Evolutionary conservation across 2,797 vertebrate species (phyloP), one percentile per base, ranked within the genome.

Genomic region (Sebastes itinus): DNA sequence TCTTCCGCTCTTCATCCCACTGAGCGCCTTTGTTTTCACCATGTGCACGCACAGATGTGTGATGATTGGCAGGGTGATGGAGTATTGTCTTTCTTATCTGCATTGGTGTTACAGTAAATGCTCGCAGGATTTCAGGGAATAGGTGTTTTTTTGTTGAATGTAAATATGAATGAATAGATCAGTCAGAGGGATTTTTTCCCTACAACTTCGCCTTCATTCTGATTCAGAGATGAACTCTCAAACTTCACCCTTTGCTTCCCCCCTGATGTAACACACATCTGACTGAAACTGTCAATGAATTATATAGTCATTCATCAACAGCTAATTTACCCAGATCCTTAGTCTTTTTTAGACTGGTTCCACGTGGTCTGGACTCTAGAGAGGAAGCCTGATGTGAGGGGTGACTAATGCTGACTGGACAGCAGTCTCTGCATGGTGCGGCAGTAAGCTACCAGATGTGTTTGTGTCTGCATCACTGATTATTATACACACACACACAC

Each of bases 401-500:
- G 80, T 89, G 86, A 91, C 27, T 90, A 87, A 90, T 84, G 91
- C 92, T 93, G 93, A 94, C 88, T 88, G 82, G 85, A 89, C 89
- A 64, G 61, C 70, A 38, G 68, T 66, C 87, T 83, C 88, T 75
- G 81, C 80, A 42, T 84, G 90, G 75, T 66, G 84, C 80, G 72
- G 65, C 87, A 66, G 42, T 79, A 46, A 59, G 82, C 77, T 46
- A 76, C 89, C 92, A 93, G 84, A 92, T 85, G 82, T 79, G 70
- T 92, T 16, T 46, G 68, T 58, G 71, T 58, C 62, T 87, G 83
- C 78, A 83, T 89, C 68, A 58, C 72, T 72, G 77, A 77, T 74
- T 88, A 58, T 89, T 87, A 86, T 74, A 75, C 71, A 22, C 54
- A 49, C 59, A 73, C 64, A 20, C 69, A 60, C 58, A 70, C 61